Conservation (phyloP, 2,888 invertebrate species). For the Bursaphelenchus okinawaensis region DNA sequence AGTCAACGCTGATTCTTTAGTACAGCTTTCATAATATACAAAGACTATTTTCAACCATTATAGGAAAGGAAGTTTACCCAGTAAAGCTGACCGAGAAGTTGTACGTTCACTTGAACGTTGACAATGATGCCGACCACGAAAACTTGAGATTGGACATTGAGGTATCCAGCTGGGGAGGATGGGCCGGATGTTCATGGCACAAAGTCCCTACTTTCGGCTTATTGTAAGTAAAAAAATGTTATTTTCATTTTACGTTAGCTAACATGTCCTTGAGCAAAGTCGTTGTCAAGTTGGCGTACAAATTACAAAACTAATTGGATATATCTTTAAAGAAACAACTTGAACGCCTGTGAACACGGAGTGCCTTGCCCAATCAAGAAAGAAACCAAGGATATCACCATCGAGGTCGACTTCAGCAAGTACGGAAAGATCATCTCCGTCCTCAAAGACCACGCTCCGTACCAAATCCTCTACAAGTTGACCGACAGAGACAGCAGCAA, state of each 20-base stretch:
- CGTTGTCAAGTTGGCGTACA: too few species aligned
- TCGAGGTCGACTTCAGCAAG: conserved; percentile 29
- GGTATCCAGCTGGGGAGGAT: conserved; percentile 41
- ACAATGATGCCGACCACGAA: conserved; percentile 31
- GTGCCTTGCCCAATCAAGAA: conserved; percentile 28
- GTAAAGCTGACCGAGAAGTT: conserved; percentile 38
- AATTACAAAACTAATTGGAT: conserved; percentile 4
- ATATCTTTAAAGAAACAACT: conserved; percentile 14
- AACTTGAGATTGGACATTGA: conserved; percentile 34
- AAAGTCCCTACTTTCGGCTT: conserved; percentile 40
- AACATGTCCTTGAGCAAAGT: neutral
- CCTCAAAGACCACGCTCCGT: conserved; percentile 29
- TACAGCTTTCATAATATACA: too few species aligned
- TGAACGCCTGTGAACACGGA: conserved; percentile 30
- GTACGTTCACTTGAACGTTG: conserved; percentile 34
- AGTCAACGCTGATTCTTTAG: too few species aligned
- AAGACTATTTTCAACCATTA: too few species aligned
- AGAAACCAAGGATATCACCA: conserved; percentile 21
- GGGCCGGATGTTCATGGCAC: conserved; percentile 36
- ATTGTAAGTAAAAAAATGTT: conserved; percentile 24
- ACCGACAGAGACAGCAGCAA: conserved; percentile 21
- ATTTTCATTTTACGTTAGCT: neutral
- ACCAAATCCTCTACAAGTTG: conserved; percentile 26
- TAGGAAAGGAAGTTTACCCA: conserved; percentile 35
- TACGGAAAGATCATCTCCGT: conserved; percentile 27